A percentile compares a stretch with the other conserved stretches of the same genome.
phyloP scores from a whole-genome alignment of 2,888 invertebrate species.

The Stramonita haemastoma region DNA sequence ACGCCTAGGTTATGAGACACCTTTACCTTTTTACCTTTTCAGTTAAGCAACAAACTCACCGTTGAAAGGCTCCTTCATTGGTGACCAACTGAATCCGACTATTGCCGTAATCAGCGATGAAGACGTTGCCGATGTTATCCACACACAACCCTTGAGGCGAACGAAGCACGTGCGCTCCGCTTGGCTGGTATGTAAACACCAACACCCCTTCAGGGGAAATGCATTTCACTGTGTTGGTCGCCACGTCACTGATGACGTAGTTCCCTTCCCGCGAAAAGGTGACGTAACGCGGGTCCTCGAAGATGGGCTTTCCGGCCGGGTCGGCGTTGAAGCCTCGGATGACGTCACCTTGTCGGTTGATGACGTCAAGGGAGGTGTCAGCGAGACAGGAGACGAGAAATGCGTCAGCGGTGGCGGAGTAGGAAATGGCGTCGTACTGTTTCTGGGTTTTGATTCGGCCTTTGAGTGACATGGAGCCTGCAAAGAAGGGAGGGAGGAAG shows the following conservation, averaged over 20 bases:
- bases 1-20: too few species aligned
- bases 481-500: background rate
- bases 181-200: constrained; percentile 58
- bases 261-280: constrained; percentile 59
- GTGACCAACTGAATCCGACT: constrained; percentile 65
- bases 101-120: constrained; percentile 66
- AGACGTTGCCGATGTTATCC: constrained; percentile 67
- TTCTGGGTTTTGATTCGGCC: constrained; percentile 62
- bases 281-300: constrained; percentile 63
- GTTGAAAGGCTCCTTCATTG: constrained; percentile 63
- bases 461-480: constrained; percentile 57
- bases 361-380: constrained; percentile 62
- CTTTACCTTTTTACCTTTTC: too few species aligned
- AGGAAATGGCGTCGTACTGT: constrained; percentile 67
- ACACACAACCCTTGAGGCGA: constrained; percentile 66
- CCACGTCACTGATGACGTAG: constrained; percentile 65
- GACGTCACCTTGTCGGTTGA: constrained; percentile 60
- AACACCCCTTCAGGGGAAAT: constrained; percentile 57
- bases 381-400: constrained; percentile 61
- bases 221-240: constrained; percentile 56
- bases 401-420: constrained; percentile 52
- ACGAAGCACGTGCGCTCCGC: constrained; percentile 56
- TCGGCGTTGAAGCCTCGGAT: constrained; percentile 57
- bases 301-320: constrained; percentile 52
- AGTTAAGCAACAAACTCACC: too few species aligned